A percentile compares a stretch with the other conserved stretches of the same genome.
These are phyloP conservation scores for Gallinago jamesoni DNA, from an alignment of 2,113 vertebrate genomes.

Conservation along the genomic window DNA sequence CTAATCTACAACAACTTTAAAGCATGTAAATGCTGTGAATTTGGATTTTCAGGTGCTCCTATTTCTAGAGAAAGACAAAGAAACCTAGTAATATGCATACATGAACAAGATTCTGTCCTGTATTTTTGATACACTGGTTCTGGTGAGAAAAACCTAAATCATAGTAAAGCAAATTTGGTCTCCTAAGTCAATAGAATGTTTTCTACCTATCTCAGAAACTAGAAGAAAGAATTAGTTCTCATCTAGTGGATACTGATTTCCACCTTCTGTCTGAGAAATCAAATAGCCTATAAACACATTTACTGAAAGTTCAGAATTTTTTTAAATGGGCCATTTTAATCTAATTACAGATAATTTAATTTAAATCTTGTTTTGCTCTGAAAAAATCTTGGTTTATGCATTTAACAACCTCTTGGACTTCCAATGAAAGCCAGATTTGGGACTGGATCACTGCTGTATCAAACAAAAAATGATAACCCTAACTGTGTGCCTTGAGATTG, in stretches of 20 bases:
- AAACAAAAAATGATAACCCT: neutral
- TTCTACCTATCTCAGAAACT: neutral
- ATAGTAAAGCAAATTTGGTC: neutral
- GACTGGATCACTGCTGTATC: neutral
- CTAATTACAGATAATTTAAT: slow-evolving; percentile 28
- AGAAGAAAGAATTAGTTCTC: neutral
- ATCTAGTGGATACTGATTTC: neutral
- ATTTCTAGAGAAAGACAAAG: neutral
- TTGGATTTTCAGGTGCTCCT: neutral
- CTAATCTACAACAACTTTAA: neutral
- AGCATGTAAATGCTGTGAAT: neutral
- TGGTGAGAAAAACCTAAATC: neutral
- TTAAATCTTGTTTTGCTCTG: neutral
- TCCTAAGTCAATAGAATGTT: neutral
- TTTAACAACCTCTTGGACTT: slow-evolving; percentile 7
- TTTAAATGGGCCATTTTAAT: neutral
- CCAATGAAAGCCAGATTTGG: neutral
- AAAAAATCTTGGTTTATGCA: neutral
- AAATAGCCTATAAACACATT: neutral
- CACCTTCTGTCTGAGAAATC: neutral
- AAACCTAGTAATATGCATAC: neutral
- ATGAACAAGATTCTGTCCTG: neutral
- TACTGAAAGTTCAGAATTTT: neutral
- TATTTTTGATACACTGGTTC: neutral
- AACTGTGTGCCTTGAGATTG: neutral